A percentile compares a stretch with the other conserved stretches of the same genome.
Evolutionary conservation across 2,797 vertebrate genomes (phyloP).

Genomic region (Rachycentron canadum): DNA sequence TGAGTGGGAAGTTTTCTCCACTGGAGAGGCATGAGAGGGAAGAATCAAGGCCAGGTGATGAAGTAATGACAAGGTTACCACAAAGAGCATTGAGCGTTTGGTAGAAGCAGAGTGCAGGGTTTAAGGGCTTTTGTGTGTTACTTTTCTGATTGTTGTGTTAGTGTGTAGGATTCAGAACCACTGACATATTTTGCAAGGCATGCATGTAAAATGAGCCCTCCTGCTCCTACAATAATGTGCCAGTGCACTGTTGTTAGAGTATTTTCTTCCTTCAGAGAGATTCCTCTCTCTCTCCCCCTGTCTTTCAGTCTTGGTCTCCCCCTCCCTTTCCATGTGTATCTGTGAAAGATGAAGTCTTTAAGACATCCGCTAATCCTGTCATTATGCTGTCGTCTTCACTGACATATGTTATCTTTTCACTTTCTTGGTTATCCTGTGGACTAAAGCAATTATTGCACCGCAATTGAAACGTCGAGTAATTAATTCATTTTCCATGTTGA

Average conservation of each 20-base stretch:
- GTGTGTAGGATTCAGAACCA: slow-evolving; percentile 31
- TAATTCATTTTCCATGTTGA: slow-evolving; percentile 92
- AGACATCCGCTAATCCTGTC: slow-evolving; percentile 82
- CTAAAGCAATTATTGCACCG: slow-evolving; percentile 83
- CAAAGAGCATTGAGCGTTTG: slow-evolving; percentile 27
- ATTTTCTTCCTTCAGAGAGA: slow-evolving; percentile 34
- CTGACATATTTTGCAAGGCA: slow-evolving; percentile 20
- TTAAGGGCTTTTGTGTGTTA: slow-evolving; percentile 46
- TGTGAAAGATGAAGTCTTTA: slow-evolving; percentile 73
- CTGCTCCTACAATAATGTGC: slow-evolving; percentile 32
- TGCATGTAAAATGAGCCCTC: slow-evolving; percentile 20
- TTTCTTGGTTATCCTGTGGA: slow-evolving; percentile 75
- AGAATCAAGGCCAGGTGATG: slow-evolving; percentile 85
- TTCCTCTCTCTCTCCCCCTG: slow-evolving; percentile 1
- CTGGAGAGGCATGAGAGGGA: slow-evolving; percentile 79
- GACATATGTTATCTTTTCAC: slow-evolving; percentile 83
- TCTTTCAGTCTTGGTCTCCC: background rate
- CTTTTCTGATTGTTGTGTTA: slow-evolving; percentile 54
- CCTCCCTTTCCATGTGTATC: slow-evolving; percentile 44
- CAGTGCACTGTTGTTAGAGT: slow-evolving; percentile 30
- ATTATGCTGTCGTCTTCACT: slow-evolving; percentile 83
- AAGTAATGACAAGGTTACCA: slow-evolving; percentile 60
- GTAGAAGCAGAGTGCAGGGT: slow-evolving; percentile 22
- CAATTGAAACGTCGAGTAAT: slow-evolving; percentile 93
- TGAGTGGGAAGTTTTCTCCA: slow-evolving; percentile 83